Evolutionary conservation across 2,888 invertebrate genomes (phyloP).

Genomic region (Luperina nickerlii): DNA sequence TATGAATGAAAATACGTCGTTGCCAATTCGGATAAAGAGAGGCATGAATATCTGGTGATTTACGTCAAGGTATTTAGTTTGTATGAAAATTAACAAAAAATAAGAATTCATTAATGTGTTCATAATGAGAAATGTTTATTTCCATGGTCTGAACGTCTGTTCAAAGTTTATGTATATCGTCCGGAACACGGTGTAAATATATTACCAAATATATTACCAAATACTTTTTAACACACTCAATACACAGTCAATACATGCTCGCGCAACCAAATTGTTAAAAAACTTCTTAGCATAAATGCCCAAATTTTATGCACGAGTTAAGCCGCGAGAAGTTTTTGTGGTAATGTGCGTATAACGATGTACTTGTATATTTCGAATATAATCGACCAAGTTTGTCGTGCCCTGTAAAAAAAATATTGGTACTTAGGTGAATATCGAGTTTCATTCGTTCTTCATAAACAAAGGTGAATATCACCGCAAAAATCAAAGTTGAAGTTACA

Average conservation of each 20-base stretch:
- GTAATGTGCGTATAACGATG: constrained; percentile 12
- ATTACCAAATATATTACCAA: background rate
- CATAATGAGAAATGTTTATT: too few relatives aligned
- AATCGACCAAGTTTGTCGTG: constrained; percentile 30
- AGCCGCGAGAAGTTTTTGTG: background rate
- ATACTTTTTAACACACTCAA: constrained; percentile 1
- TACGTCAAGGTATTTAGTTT: too few relatives aligned
- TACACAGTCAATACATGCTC: background rate
- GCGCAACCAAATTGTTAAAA: background rate
- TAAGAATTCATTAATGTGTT: too few relatives aligned
- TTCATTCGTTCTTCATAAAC: background rate
- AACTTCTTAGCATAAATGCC: constrained; percentile 4
- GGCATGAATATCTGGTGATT: too few relatives aligned
- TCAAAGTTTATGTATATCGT: too few relatives aligned
- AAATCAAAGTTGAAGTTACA: background rate
- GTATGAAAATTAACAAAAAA: too few relatives aligned
- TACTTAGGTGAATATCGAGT: background rate
- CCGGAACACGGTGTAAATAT: too few relatives aligned
- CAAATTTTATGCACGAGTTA: constrained; percentile 6
- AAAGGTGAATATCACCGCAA: background rate
- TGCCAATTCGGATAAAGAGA: too few relatives aligned
- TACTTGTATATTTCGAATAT: constrained; percentile 18
- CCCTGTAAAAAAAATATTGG: background rate
- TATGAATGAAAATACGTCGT: too few relatives aligned
- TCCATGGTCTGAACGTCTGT: too few relatives aligned